Evolutionary conservation across 2,888 invertebrate genomes (phyloP).

Genomic region (Cephalotes varians): DNA sequence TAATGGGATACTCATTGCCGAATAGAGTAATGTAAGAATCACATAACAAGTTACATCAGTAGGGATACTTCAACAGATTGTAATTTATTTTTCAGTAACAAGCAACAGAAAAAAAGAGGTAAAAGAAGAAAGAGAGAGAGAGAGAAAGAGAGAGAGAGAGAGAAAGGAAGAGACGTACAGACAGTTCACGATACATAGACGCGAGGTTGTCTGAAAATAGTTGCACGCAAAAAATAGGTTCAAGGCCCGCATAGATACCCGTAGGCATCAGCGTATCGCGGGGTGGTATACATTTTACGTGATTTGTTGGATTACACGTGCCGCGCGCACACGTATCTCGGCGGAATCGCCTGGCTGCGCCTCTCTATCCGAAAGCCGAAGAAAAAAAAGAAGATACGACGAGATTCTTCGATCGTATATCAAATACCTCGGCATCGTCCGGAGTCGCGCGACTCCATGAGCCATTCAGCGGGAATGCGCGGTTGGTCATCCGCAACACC

Average conservation of each 20-base stretch:
- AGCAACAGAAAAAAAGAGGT: background rate
- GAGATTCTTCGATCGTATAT: constrained; percentile 22
- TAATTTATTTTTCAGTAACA: constrained; percentile 1
- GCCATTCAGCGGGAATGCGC: constrained; percentile 16
- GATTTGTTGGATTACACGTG: constrained; percentile 22
- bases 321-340: background rate
- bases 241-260: constrained; percentile 13
- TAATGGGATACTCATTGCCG: background rate
- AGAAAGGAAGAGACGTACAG: background rate
- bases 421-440: constrained; percentile 1
- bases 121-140: background rate
- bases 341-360: background rate
- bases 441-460: constrained; percentile 14
- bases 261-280: background rate
- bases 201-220: constrained; percentile 20
- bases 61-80: background rate
- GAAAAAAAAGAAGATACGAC: background rate
- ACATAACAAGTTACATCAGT: background rate
- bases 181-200: background rate
- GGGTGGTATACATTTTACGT: constrained; percentile 2
- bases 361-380: background rate
- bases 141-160: background rate
- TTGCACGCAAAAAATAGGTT: constrained; percentile 38
- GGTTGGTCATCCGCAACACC: background rate
- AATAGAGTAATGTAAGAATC: background rate